Evolutionary conservation across 2,797 vertebrate species (phyloP).

Genomic region (Periparus ater): DNA sequence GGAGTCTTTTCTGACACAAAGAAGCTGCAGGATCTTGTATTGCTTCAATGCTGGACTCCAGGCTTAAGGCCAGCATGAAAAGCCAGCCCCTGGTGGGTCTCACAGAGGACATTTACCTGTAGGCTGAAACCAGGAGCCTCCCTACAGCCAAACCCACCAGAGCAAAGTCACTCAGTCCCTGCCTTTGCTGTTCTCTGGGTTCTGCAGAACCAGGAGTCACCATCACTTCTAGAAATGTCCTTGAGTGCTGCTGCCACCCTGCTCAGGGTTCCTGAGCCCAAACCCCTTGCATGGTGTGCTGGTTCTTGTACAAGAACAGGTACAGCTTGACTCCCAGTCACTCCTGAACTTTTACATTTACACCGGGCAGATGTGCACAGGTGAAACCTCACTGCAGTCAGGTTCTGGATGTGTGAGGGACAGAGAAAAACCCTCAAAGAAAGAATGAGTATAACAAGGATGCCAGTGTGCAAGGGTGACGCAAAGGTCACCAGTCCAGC

Average conservation of each 20-base stretch:
- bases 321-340: fast-evolving
- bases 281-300: fast-evolving
- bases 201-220: neutral
- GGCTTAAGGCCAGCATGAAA: neutral
- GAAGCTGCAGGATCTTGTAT: neutral
- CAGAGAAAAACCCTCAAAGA: neutral
- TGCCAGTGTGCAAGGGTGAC: neutral
- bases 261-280: neutral
- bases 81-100: neutral
- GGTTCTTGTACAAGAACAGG: neutral
- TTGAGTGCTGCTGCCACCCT: neutral
- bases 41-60: neutral
- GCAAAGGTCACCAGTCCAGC: neutral
- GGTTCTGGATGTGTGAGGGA: neutral
- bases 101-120: neutral
- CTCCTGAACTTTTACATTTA: neutral
- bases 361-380: neutral
- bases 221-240: neutral
- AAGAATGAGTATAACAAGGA: neutral
- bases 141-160: neutral
- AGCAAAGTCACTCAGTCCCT: neutral
- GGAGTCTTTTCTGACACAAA: neutral
- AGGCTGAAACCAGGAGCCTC: neutral
- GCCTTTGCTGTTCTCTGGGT: neutral
- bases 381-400: neutral